Percentiles rank a stretch among this genome's conserved stretches.
Conservation (phyloP, 1,140 invertebrate species). For the Pseudachorutes palmiensis region DNA sequence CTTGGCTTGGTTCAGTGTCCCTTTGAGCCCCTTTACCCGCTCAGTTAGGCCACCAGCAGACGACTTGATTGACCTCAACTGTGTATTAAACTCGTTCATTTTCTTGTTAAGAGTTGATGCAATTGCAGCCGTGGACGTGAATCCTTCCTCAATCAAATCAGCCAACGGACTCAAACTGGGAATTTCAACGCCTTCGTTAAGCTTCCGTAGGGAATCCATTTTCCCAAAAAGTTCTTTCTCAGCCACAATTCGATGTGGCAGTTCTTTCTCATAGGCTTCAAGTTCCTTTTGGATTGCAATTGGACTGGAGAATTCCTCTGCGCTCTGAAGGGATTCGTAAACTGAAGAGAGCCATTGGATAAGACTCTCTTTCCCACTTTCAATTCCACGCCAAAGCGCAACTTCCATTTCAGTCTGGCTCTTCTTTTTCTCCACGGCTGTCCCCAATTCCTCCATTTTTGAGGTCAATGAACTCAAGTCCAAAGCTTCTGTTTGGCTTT, state of each 20-base stretch:
- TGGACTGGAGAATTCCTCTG: slow-evolving; percentile 62
- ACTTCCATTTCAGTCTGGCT: slow-evolving; percentile 70
- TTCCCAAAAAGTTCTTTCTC: slow-evolving; percentile 68
- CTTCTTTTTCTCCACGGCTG: slow-evolving; percentile 12
- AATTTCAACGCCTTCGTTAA: slow-evolving; percentile 62
- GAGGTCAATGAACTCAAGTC: too few relatives aligned
- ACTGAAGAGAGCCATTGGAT: slow-evolving; percentile 74
- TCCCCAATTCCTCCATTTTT: slow-evolving; percentile 13
- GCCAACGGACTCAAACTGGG: slow-evolving; percentile 60
- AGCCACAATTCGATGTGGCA: slow-evolving; percentile 64
- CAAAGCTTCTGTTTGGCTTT: neutral
- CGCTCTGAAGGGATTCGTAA: slow-evolving; percentile 57
- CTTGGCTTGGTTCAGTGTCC: slow-evolving; percentile 75
- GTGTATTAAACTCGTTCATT: slow-evolving; percentile 59
- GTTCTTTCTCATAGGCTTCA: slow-evolving; percentile 74
- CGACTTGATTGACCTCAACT: slow-evolving; percentile 61
- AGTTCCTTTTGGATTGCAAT: slow-evolving; percentile 67
- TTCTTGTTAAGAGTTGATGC: slow-evolving; percentile 66
- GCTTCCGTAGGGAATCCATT: slow-evolving; percentile 65
- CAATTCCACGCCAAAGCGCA: slow-evolving; percentile 84
- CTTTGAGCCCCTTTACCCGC: slow-evolving; percentile 60
- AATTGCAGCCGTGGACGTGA: slow-evolving; percentile 61
- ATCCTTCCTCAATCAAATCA: slow-evolving; percentile 64
- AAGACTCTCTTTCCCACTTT: slow-evolving; percentile 72
- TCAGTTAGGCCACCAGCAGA: slow-evolving; percentile 62